Percentiles rank a stretch among this genome's conserved stretches.
Evolutionary conservation across 2,113 vertebrate species (phyloP).

Genomic region (Lagopus leucura): DNA sequence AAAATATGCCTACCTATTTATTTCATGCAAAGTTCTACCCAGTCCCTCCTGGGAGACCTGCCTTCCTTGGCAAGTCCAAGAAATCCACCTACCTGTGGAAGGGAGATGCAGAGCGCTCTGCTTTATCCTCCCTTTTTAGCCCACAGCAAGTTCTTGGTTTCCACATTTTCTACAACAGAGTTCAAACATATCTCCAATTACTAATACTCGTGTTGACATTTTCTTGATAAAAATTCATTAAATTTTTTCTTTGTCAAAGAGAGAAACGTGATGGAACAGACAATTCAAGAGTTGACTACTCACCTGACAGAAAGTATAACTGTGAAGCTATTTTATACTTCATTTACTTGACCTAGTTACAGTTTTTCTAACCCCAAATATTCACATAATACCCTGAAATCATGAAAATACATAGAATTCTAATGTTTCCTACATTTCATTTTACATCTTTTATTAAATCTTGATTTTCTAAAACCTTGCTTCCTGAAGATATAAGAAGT

Average conservation of each 20-base stretch:
- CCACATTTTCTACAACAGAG: neutral
- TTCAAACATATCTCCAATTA: neutral
- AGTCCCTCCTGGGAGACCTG: neutral
- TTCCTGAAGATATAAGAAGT: neutral
- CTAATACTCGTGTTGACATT: neutral
- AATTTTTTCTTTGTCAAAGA: constrained; percentile 21
- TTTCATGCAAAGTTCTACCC: neutral
- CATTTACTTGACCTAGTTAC: constrained; percentile 39
- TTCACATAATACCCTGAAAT: neutral
- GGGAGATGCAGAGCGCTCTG: neutral
- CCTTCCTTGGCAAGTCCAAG: neutral
- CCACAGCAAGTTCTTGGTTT: neutral
- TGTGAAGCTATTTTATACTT: constrained; percentile 60
- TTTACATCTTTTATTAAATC: neutral
- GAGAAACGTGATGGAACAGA: constrained; percentile 1
- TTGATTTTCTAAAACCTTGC: neutral
- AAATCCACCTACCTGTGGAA: neutral
- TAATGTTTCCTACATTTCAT: neutral
- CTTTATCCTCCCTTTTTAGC: neutral
- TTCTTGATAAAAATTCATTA: neutral
- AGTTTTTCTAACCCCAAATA: neutral
- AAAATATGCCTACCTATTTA: neutral
- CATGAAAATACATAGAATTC: neutral
- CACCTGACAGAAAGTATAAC: constrained; percentile 44
- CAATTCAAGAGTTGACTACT: constrained; percentile 52